A percentile compares a stretch with the other conserved stretches of the same genome.
Evolutionary conservation across 2,888 invertebrate species (phyloP).

Genomic region (Cheilosia grossa): DNA sequence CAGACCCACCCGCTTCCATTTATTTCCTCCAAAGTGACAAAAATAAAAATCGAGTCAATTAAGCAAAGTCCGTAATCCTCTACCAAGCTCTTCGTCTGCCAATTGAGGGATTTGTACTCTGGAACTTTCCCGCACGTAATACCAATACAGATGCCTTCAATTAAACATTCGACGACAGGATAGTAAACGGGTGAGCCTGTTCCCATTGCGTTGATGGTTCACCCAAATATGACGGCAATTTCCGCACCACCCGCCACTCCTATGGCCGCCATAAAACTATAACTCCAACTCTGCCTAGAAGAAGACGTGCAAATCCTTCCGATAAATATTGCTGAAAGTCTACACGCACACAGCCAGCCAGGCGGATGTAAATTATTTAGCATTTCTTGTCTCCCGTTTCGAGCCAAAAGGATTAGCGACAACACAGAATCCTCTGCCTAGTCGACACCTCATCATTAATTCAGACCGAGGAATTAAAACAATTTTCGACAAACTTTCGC

Average conservation of each 20-base stretch:
- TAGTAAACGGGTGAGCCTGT: slow-evolving; percentile 33
- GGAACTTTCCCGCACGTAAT: slow-evolving; percentile 11
- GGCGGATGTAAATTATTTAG: slow-evolving; percentile 61
- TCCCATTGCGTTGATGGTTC: slow-evolving; percentile 36
- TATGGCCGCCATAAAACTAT: slow-evolving; percentile 14
- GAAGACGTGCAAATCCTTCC: slow-evolving; percentile 66
- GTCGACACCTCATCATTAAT: slow-evolving; percentile 81
- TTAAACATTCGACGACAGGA: slow-evolving; percentile 73
- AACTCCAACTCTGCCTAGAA: slow-evolving; percentile 8
- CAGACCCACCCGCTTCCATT: background rate
- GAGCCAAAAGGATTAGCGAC: slow-evolving; percentile 69
- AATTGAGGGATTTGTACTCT: slow-evolving; percentile 3
- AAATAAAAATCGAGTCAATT: slow-evolving; percentile 26
- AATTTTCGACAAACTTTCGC: slow-evolving; percentile 76
- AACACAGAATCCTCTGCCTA: slow-evolving; percentile 44
- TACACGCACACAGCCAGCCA: slow-evolving; percentile 31
- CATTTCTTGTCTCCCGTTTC: slow-evolving; percentile 55
- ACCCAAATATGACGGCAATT: slow-evolving; percentile 9
- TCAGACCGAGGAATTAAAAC: slow-evolving; percentile 80
- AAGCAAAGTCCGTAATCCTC: slow-evolving; percentile 31
- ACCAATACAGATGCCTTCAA: slow-evolving; percentile 38
- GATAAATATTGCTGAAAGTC: slow-evolving; percentile 61
- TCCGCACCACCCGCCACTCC: background rate
- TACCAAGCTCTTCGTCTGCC: background rate
- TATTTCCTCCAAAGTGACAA: background rate